A percentile compares a stretch with the other conserved stretches of the same genome.
Evolutionary conservation across 2,888 invertebrate genomes (phyloP).

Genomic region (Standfussiana lucernea): DNA sequence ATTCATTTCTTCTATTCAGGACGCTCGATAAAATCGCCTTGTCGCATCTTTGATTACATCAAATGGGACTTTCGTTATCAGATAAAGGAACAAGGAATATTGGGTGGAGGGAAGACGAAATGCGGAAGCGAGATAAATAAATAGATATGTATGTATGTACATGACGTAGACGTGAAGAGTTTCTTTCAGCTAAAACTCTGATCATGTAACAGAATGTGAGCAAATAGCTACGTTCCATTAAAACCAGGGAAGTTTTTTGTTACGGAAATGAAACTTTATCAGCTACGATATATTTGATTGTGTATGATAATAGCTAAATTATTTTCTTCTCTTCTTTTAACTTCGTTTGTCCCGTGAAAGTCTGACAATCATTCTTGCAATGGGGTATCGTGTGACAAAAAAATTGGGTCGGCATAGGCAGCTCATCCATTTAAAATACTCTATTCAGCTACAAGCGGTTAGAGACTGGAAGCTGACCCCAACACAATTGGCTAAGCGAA

Average conservation of each 20-base stretch:
- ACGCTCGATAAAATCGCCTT: conserved; percentile 49
- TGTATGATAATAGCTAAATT: too few species aligned
- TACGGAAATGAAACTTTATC: neutral
- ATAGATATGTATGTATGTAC: neutral
- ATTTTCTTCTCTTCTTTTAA: neutral
- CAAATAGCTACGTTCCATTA: neutral
- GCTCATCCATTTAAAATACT: neutral
- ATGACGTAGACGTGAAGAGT: neutral
- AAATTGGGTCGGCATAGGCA: neutral
- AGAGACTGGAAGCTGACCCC: neutral
- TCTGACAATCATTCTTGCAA: neutral
- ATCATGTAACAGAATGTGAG: neutral
- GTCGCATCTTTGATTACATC: conserved; percentile 59
- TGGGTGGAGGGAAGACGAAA: conserved; percentile 14
- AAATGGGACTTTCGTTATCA: conserved; percentile 53
- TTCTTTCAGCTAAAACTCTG: neutral
- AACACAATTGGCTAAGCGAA: neutral
- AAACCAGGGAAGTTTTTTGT: neutral
- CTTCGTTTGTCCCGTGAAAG: neutral
- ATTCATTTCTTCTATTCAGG: conserved; percentile 48
- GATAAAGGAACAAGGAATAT: conserved; percentile 50
- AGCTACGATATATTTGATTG: neutral
- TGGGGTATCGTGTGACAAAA: neutral
- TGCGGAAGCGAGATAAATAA: conserved; percentile 7
- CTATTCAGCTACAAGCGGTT: neutral